Conservation (phyloP, 2,113 vertebrate species). For the Gymnocephalus cernua region DNA sequence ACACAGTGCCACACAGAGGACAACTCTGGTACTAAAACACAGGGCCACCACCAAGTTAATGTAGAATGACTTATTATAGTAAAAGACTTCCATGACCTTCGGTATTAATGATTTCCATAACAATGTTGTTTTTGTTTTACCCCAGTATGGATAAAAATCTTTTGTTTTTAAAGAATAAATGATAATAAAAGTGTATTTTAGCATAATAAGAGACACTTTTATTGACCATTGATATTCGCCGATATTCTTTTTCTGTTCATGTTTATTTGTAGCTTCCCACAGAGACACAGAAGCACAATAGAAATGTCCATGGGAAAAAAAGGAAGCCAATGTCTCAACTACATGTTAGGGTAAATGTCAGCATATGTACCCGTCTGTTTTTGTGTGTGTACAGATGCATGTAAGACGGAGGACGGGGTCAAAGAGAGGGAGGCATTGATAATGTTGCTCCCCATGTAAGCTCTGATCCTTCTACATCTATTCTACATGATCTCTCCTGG, state of each 20-base stretch:
- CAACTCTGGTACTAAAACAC: constrained; percentile 31
- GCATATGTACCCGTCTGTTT: background rate
- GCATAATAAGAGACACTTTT: background rate
- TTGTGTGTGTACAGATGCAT: constrained; percentile 18
- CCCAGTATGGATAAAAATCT: background rate
- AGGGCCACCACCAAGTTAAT: background rate
- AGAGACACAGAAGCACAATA: background rate
- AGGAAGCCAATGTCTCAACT: constrained; percentile 9
- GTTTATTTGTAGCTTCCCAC: constrained; percentile 1
- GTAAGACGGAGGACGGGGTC: background rate
- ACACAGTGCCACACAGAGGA: constrained; percentile 83
- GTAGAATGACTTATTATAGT: background rate
- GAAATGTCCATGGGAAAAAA: background rate
- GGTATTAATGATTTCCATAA: background rate
- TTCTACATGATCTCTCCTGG: background rate
- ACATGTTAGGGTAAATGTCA: background rate
- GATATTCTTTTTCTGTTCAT: background rate
- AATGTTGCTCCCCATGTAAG: background rate
- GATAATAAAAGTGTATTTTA: background rate
- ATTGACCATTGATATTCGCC: background rate
- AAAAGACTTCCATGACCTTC: background rate
- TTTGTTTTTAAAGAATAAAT: background rate
- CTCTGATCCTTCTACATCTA: background rate
- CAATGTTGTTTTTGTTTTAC: background rate
- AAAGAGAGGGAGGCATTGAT: background rate